phyloP scores from a whole-genome alignment of 2,888 invertebrate genomes.

The Patella caerulea region DNA sequence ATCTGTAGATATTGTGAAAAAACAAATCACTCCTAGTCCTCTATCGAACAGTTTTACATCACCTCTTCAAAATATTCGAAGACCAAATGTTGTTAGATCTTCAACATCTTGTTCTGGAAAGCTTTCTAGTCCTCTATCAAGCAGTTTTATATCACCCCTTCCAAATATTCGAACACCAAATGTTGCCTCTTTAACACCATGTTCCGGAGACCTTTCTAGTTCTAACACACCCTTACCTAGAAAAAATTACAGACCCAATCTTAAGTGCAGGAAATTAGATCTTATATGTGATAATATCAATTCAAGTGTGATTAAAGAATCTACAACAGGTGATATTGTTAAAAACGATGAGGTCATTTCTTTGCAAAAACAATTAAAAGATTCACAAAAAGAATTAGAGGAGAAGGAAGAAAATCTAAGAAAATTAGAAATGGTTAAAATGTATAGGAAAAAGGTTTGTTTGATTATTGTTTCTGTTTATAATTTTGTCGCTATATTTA shows the following conservation, averaged over 20 bases:
- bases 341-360: background rate
- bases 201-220: background rate
- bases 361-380: background rate
- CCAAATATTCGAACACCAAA: background rate
- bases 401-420: constrained; percentile 49
- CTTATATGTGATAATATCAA: background rate
- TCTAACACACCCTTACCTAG: background rate
- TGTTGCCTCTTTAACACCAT: too few relatives aligned
- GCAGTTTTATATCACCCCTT: background rate
- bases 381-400: constrained; percentile 8
- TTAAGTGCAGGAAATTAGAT: background rate
- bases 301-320: background rate
- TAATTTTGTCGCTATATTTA: too few relatives aligned
- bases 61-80: background rate
- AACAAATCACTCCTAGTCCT: background rate
- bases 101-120: background rate
- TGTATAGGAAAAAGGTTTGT: constrained; percentile 58
- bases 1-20: background rate
- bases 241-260: background rate
- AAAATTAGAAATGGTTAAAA: constrained; percentile 59
- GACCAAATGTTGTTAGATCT: background rate
- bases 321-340: too few relatives aligned
- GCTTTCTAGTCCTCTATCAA: background rate
- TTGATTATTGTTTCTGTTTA: too few relatives aligned
- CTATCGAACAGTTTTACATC: background rate